Evolutionary conservation across 2,113 vertebrate genomes (phyloP).

Genomic region (Budorcas taxicolor): DNA sequence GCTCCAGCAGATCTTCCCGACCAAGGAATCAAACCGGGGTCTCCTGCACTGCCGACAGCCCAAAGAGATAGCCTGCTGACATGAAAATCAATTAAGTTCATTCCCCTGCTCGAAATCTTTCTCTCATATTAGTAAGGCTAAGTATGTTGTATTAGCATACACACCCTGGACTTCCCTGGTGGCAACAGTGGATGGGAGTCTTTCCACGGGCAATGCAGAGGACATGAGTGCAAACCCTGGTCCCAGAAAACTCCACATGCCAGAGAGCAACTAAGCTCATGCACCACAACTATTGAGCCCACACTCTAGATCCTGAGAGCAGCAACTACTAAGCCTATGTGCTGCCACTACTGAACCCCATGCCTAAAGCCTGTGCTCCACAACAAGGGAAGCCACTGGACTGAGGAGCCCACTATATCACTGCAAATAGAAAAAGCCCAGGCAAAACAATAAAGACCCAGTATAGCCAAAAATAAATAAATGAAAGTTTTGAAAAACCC

Average conservation of each 20-base stretch:
- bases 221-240: neutral
- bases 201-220: neutral
- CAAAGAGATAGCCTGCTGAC: neutral
- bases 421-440: neutral
- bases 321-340: neutral
- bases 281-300: neutral
- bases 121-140: neutral
- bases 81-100: neutral
- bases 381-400: neutral
- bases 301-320: neutral
- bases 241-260: neutral
- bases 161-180: neutral
- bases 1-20: neutral
- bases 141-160: neutral
- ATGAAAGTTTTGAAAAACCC: fast-evolving
- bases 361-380: neutral
- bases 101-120: neutral
- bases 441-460: neutral
- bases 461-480: neutral
- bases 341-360: neutral
- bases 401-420: neutral
- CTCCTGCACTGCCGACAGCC: neutral
- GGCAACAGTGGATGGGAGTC: neutral
- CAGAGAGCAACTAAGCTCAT: neutral
- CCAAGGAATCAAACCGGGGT: neutral